These are phyloP conservation scores for Thyatira batis DNA, from an alignment of 2,888 invertebrate genomes.

Conservation along the genomic window DNA sequence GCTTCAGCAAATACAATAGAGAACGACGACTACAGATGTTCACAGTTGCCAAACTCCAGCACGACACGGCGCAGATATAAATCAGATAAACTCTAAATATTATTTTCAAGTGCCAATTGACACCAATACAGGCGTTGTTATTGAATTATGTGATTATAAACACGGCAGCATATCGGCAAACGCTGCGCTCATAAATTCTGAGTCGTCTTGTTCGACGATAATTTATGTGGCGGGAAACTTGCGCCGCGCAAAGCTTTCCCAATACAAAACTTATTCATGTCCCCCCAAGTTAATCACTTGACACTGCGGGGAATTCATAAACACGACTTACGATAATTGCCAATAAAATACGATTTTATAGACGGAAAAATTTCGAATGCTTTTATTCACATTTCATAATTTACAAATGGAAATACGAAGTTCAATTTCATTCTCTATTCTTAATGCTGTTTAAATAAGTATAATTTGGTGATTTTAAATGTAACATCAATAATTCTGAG, in stretches of 20 bases:
- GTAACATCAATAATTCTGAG: too few relatives aligned
- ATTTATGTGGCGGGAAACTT: conserved; percentile 56
- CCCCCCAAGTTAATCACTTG: conserved; percentile 54
- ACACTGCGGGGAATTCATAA: conserved; percentile 46
- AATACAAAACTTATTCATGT: conserved; percentile 53
- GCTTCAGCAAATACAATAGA: not conserved
- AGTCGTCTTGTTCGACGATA: conserved; percentile 51
- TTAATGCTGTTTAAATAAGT: too few relatives aligned
- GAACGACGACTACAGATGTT: not conserved
- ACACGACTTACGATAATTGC: conserved; percentile 12
- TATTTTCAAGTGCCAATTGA: conserved; percentile 43
- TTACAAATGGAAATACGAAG: not conserved
- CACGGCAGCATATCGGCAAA: conserved; percentile 34
- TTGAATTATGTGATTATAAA: conserved; percentile 53
- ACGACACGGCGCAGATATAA: conserved; percentile 11
- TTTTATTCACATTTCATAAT: not conserved
- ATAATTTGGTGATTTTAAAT: too few relatives aligned
- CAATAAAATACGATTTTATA: not conserved
- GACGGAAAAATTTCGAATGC: not conserved
- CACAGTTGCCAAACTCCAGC: not conserved
- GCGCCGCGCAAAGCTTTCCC: conserved; percentile 24
- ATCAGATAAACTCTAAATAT: conserved; percentile 32
- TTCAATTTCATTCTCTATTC: too few relatives aligned
- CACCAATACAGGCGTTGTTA: conserved; percentile 35
- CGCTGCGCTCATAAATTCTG: conserved; percentile 49